phyloP scores from a whole-genome alignment of 2,797 vertebrate genomes.

The Acrossocheilus wenchowensis region DNA sequence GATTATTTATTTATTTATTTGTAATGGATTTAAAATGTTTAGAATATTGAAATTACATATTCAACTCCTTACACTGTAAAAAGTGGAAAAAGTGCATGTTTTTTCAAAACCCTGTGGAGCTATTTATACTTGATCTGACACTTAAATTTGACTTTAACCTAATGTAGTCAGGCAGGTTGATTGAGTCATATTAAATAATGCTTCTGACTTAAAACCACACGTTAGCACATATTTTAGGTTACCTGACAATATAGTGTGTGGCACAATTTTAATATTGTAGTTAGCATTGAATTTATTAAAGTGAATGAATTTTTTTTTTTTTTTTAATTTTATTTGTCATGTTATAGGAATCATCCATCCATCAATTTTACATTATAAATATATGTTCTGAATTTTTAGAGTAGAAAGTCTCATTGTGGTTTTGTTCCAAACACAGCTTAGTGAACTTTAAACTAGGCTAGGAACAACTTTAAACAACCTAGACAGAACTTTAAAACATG shows the following conservation, averaged over 20 bases:
- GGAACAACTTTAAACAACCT: conserved; percentile 81
- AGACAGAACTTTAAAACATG: conserved; percentile 82
- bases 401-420: background rate
- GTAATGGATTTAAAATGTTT: background rate
- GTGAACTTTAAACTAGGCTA: conserved; percentile 71
- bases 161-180: background rate
- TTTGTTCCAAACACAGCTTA: conserved; percentile 63
- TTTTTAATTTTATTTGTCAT: background rate
- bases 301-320: background rate
- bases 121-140: conserved; percentile 1
- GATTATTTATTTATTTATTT: background rate
- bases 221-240: background rate
- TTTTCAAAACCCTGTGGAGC: background rate
- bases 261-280: background rate
- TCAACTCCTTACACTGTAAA: background rate
- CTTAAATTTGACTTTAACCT: background rate
- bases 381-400: background rate
- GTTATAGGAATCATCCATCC: background rate
- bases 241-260: background rate
- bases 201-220: background rate
- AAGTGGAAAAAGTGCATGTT: background rate
- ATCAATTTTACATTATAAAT: conserved; percentile 1
- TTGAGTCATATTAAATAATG: background rate
- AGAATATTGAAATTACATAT: background rate
- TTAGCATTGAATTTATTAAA: background rate